Conservation (phyloP, 2,888 invertebrate species). For the Nomada ferruginata region DNA sequence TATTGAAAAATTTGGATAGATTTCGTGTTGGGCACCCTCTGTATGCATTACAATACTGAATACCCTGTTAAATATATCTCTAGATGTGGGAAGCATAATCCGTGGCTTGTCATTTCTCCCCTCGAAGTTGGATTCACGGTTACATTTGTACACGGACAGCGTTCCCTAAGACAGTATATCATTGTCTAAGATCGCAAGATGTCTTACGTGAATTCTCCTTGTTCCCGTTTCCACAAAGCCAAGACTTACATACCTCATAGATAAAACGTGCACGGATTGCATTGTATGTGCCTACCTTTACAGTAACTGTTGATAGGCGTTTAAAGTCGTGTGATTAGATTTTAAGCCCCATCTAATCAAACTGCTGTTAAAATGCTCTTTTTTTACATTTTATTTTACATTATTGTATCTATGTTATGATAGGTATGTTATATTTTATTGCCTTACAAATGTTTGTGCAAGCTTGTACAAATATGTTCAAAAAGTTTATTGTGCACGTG, state of each 20-base stretch:
- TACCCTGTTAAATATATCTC: conserved; percentile 8
- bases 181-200: conserved; percentile 35
- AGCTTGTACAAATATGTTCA: too few relatives aligned
- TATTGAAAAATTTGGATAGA: neutral
- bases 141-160: conserved; percentile 38
- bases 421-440: neutral
- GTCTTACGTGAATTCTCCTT: conserved; percentile 51
- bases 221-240: conserved; percentile 53
- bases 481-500: too few relatives aligned
- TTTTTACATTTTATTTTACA: neutral
- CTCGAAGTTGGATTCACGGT: conserved; percentile 14
- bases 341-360: neutral
- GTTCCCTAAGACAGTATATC: conserved; percentile 33
- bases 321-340: conserved; percentile 12
- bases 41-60: neutral
- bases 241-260: conserved; percentile 47
- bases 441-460: neutral
- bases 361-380: neutral
- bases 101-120: conserved; percentile 28
- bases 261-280: conserved; percentile 56
- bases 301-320: conserved; percentile 4
- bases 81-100: conserved; percentile 7
- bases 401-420: too few relatives aligned
- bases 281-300: neutral
- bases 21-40: neutral